Evolutionary conservation across 2,113 vertebrate genomes (phyloP).

Genomic region (Rhinichthys klamathensis): DNA sequence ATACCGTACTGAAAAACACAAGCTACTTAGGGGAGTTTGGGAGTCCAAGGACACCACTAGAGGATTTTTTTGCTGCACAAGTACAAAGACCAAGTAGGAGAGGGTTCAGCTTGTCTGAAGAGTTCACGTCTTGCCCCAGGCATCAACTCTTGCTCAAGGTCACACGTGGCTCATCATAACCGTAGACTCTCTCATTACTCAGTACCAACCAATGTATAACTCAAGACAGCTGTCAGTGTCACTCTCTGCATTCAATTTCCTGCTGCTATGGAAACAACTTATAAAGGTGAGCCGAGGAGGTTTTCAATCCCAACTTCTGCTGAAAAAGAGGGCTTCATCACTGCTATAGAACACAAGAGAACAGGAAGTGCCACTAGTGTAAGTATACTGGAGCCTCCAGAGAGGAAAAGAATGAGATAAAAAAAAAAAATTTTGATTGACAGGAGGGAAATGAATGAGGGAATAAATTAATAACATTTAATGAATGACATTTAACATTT

Average conservation of each 20-base stretch:
- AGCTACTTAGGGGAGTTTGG: not conserved
- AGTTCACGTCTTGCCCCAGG: not conserved
- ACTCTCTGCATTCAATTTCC: slow-evolving; percentile 27
- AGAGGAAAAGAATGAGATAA: not conserved
- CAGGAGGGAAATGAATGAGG: not conserved
- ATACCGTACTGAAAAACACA: not conserved
- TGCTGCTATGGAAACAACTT: slow-evolving; percentile 41
- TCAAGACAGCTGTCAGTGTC: slow-evolving; percentile 38
- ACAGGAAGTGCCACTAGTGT: slow-evolving; percentile 8
- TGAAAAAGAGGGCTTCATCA: not conserved
- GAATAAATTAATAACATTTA: slow-evolving; percentile 18
- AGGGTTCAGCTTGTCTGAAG: slow-evolving; percentile 17
- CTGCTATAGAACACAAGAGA: slow-evolving; percentile 5
- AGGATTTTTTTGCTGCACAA: not conserved
- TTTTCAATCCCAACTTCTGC: slow-evolving; percentile 6
- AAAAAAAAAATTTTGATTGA: slow-evolving; percentile 1
- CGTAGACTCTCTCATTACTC: slow-evolving; percentile 32
- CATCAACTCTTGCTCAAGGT: slow-evolving; percentile 20
- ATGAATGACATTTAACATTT: slow-evolving; percentile 37
- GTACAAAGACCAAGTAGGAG: not conserved
- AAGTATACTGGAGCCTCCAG: slow-evolving; percentile 14
- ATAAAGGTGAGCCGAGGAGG: slow-evolving; percentile 32
- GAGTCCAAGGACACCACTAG: slow-evolving; percentile 21
- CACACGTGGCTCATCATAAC: slow-evolving; percentile 8
- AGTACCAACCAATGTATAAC: not conserved